Evolutionary conservation across 1,140 invertebrate species (phyloP).

Genomic region (Neotoxoptera formosana): DNA sequence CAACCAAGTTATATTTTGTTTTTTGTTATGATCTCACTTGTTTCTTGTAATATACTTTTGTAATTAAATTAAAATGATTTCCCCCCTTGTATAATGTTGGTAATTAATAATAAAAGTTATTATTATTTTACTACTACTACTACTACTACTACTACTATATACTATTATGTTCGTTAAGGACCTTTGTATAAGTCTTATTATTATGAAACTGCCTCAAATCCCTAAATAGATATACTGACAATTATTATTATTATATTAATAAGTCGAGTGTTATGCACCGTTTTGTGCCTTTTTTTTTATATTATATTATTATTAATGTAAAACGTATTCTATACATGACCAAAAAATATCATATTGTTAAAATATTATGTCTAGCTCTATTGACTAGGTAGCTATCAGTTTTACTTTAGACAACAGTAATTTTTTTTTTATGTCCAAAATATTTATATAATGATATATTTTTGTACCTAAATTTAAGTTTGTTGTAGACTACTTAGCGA

Average conservation of each 20-base stretch:
- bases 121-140: background rate
- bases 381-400: background rate
- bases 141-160: background rate
- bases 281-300: conserved; percentile 46
- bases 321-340: background rate
- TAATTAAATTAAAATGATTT: conserved; percentile 2
- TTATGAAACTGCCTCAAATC: conserved; percentile 11
- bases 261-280: conserved; percentile 39
- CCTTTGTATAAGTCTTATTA: background rate
- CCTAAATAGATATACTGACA: conserved; percentile 17
- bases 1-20: conserved; percentile 48
- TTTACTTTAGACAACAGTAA: background rate
- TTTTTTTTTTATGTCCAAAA: conserved; percentile 1
- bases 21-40: conserved; percentile 57
- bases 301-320: conserved; percentile 4
- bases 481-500: conserved; percentile 37
- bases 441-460: conserved; percentile 31
- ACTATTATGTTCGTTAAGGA: background rate
- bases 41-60: conserved; percentile 56
- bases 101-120: background rate
- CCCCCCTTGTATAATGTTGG: background rate
- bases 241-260: conserved; percentile 36
- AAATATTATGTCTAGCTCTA: background rate
- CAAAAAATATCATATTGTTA: background rate
- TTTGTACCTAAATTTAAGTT: conserved; percentile 52